Base-by-base conservation (phyloP, 2,888 invertebrate species). In the Cyrtodaria siliqua region DNA sequence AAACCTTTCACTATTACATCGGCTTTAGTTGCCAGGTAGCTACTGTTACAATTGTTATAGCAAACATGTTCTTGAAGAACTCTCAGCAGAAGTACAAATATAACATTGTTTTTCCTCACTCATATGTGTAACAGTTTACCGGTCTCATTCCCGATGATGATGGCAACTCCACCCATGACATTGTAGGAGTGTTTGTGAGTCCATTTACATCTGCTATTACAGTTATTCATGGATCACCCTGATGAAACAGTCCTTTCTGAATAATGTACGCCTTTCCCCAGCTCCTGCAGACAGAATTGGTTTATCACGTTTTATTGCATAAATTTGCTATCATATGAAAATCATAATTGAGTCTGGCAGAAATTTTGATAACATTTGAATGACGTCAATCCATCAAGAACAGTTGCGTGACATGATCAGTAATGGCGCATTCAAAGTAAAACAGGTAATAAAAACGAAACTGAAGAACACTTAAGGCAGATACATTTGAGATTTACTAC, bases 61-160 rank as follows among this genome's bases (percentile, higher is more conserved):
- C 68, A 72, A 1, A 47, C 42, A 27, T 62, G 72, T 26, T 42
- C 42, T 23, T 38, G n/a, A n/a, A 47, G 47, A 16, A 44, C 9
- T 64, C 42, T 74, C 42, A 4, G 74, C 67, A 1, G 14, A 38
- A 9, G 20, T 27, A 49, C 82, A 84, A 18, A 80, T 57, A 33
- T 57, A 64, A 62, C 80, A 84, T 38, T 69, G 72, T 53, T 82
- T 82, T 84, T 80, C 23, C 78, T 26, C 0, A 85, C 47, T n/a
- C 81, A 82, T 18, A 83, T 71, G 23, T 79, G 72, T 0, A 85
- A 40, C n/a, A 82, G 16, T 52, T 80, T 82, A 23, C 60, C 53
- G 8, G 74, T 82, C 26, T 73, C 56, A 40, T 57, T 38, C 0
- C 80, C 77, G n/a, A 78, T 71, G 6, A 85, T 78, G 3, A 82